Base-by-base conservation (phyloP, 2,888 invertebrate species). In the Xanthorhoe spadicearia region DNA sequence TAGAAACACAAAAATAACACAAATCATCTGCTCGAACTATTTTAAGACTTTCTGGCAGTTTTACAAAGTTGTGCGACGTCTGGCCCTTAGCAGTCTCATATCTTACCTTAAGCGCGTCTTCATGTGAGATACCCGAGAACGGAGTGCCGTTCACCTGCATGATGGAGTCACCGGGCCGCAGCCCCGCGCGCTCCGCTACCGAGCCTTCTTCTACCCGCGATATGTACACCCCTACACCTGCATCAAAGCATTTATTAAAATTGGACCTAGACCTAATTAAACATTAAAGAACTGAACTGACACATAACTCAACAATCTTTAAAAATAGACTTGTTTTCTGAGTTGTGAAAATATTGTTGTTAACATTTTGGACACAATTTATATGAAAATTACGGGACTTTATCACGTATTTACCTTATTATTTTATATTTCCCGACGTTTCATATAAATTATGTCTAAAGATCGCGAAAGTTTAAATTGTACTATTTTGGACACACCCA, bases 101-200 rank as follows among this genome's bases (percentile, higher is more conserved):
- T 53, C 90, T 94, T 94, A 98, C 97, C 95, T 97, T 97, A 75
- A 98, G 95, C 70, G 98, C 98, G 88, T 98, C 98, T 86, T 97
- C 97, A 90, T 98, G 98, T 74, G 97, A 96, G 85, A 98, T 97
- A 82, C 97, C 97, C 64, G 97, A 97, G 92, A 98, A 98, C 73
- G 98, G 98, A 69, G 97, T 97, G 70, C 98, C 98, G 91, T 98
- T 98, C 75, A 98, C 98, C 91, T 98, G 98, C 81, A 98, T 94
- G 85, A 98, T 98, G 86, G 98, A 97, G 94, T 98, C 98, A 73
- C 98, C 98, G 73, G 97, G 97, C 82, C 97, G 95, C 74, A 98
- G 94, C 72, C 98, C 98, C 70, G 97, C 96, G 75, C 97, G 95
- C 89, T 98, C 97, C 73, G 98, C 97, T 77, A 97, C 96, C 80